Conservation (phyloP, 2,888 invertebrate species). For the Cosmorhoe ocellata region DNA sequence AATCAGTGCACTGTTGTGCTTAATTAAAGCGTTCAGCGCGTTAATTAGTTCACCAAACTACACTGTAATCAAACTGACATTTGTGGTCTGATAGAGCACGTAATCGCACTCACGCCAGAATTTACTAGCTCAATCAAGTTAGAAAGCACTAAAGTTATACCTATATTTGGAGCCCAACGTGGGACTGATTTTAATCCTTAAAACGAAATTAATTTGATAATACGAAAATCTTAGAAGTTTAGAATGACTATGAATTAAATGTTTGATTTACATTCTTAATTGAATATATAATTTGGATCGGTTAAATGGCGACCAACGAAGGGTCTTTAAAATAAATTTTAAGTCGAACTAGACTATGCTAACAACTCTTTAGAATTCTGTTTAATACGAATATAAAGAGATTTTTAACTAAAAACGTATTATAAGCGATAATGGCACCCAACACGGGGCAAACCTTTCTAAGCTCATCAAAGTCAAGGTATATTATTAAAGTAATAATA, state of each 20-base stretch:
- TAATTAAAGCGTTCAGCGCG: constrained; percentile 9
- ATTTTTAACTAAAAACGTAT: too few species aligned
- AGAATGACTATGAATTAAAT: too few species aligned
- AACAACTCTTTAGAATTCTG: not conserved
- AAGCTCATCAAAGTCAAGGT: constrained; percentile 17
- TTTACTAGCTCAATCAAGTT: not conserved
- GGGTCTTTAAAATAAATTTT: too few species aligned
- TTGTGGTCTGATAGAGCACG: constrained; percentile 3
- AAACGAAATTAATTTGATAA: too few species aligned
- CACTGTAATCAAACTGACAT: not conserved
- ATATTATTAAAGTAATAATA: constrained; percentile 38
- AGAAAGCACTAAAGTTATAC: too few species aligned
- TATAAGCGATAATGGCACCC: constrained; percentile 40
- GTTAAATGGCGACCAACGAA: not conserved
- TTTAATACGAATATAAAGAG: too few species aligned
- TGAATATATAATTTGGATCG: not conserved
- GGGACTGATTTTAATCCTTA: too few species aligned
- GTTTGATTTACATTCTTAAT: too few species aligned
- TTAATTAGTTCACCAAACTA: constrained; percentile 8
- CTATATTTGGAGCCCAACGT: too few species aligned
- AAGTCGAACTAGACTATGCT: not conserved
- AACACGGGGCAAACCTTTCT: constrained; percentile 30
- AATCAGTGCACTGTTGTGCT: not conserved
- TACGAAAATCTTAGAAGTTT: too few species aligned
- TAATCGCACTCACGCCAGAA: constrained; percentile 3